A percentile compares a stretch with the other conserved stretches of the same genome.
phyloP scores from a whole-genome alignment of 2,113 vertebrate genomes.

The Perca fluviatilis region DNA sequence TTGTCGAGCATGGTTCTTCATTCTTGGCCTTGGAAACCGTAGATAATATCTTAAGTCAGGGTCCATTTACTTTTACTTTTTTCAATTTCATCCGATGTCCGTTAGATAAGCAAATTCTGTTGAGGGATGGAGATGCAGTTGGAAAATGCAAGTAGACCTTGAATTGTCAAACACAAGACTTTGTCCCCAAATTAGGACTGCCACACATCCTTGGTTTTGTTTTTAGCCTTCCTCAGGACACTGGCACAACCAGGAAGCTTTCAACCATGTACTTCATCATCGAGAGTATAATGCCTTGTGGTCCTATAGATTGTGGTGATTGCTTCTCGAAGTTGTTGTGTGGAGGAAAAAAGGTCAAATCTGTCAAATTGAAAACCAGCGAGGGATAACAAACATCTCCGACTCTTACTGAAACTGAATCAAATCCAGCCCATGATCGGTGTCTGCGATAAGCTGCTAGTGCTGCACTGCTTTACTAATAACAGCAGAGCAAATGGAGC shows the following conservation, averaged over 20 bases:
- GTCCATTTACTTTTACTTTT: not conserved
- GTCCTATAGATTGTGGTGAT: too few relatives aligned
- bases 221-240: conserved; percentile 12
- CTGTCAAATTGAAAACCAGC: not conserved
- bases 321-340: not conserved
- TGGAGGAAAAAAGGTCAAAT: conserved; percentile 1
- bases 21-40: not conserved
- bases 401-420: not conserved
- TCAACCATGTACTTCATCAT: not conserved
- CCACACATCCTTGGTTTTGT: not conserved
- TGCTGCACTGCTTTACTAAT: not conserved
- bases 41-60: not conserved
- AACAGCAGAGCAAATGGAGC: not conserved
- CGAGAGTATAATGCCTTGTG: too few relatives aligned
- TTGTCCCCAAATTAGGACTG: not conserved
- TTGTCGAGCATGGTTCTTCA: not conserved
- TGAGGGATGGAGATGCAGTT: not conserved
- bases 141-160: not conserved
- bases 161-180: not conserved
- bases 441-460: not conserved
- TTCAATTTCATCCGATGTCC: not conserved
- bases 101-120: not conserved
- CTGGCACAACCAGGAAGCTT: not conserved
- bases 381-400: not conserved
- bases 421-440: not conserved